These are phyloP conservation scores for Parotia lawesii DNA, from an alignment of 2,113 vertebrate species.

Conservation along the genomic window DNA sequence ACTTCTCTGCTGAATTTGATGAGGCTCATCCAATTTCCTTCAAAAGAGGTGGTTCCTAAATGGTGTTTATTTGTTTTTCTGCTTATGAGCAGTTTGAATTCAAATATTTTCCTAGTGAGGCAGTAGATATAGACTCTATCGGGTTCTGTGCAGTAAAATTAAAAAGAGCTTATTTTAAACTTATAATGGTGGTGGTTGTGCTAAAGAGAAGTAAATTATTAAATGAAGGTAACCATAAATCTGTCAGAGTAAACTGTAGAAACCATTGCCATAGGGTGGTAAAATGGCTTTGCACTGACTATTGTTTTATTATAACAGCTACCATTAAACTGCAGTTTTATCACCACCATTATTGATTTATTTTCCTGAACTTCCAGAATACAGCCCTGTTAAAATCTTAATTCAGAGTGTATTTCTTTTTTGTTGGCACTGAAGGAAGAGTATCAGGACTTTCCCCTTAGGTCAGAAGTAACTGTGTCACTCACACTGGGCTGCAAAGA, in stretches of 20 bases:
- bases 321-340: constrained; percentile 70
- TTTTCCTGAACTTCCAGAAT: constrained; percentile 62
- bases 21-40: background rate
- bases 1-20: background rate
- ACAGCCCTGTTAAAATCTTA: constrained; percentile 64
- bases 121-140: background rate
- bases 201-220: constrained; percentile 69
- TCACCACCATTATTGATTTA: constrained; percentile 62
- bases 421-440: background rate
- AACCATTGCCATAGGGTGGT: constrained; percentile 39
- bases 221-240: constrained; percentile 67
- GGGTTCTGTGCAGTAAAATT: constrained; percentile 47
- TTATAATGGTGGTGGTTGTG: background rate
- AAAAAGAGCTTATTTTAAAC: constrained; percentile 52
- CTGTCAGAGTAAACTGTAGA: constrained; percentile 51
- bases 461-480: background rate
- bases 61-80: background rate
- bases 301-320: constrained; percentile 58
- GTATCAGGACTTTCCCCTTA: background rate
- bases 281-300: constrained; percentile 62
- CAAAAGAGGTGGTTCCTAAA: background rate
- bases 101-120: constrained; percentile 17
- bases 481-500: background rate
- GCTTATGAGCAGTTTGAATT: background rate
- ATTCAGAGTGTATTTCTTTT: constrained; percentile 20